Percentiles rank a stretch among this genome's conserved stretches.
Evolutionary conservation across 2,797 vertebrate genomes (phyloP).

Genomic region (Falco novaeseelandiae): DNA sequence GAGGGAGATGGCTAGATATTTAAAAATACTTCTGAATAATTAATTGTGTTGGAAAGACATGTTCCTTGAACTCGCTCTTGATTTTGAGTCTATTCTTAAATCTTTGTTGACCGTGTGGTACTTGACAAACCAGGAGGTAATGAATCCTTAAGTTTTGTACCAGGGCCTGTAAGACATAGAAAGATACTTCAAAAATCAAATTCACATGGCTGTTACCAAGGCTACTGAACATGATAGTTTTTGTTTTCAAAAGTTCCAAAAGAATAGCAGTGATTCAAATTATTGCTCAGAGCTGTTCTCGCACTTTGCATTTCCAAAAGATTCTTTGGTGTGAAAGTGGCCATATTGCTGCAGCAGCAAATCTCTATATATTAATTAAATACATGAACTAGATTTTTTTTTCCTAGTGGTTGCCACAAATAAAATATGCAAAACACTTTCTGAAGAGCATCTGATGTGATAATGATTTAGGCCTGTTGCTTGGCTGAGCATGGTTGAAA

Average conservation of each 20-base stretch:
- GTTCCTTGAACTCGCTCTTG: neutral
- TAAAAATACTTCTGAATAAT: neutral
- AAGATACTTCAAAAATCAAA: constrained; percentile 4
- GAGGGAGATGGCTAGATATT: neutral
- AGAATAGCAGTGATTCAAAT: neutral
- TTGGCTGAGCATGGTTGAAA: neutral
- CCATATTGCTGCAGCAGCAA: neutral
- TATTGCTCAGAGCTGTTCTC: neutral
- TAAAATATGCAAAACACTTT: neutral
- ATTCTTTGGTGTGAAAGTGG: constrained; percentile 28
- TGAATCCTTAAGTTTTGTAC: neutral
- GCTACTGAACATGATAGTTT: neutral
- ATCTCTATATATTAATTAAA: neutral
- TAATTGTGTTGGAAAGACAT: neutral
- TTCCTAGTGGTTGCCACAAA: neutral
- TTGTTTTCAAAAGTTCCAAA: neutral
- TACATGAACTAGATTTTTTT: neutral
- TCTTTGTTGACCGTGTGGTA: neutral
- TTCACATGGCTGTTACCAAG: neutral
- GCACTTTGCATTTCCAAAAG: neutral
- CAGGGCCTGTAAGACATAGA: neutral
- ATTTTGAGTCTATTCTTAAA: neutral
- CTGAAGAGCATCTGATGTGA: constrained; percentile 23
- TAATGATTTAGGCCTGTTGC: neutral
- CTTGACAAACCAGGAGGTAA: neutral